Conservation (phyloP, 2,888 invertebrate genomes). For the Anagyrus pseudococci region DNA sequence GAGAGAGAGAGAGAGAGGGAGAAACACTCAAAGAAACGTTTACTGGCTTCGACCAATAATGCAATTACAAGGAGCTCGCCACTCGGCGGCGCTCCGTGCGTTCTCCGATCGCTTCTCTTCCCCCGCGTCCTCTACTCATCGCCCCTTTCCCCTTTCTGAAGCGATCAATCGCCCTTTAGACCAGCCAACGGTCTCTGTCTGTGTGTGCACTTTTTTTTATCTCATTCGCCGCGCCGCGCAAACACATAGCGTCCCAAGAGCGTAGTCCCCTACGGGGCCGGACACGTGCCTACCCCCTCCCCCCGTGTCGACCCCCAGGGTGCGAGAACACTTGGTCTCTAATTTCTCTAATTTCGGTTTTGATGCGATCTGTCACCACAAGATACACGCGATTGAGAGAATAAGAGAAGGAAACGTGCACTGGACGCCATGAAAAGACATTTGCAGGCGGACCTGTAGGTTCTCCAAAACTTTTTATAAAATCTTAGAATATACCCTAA, state of each 20-base stretch:
- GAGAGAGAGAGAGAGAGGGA: background rate
- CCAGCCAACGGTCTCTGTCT: conserved; percentile 6
- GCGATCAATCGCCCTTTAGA: conserved; percentile 24
- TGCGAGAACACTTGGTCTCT: conserved; percentile 29
- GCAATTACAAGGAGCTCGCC: conserved; percentile 16
- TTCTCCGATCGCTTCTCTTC: no score
- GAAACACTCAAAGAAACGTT: conserved; percentile 11
- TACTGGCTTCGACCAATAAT: conserved; percentile 14
- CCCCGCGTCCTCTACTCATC: no score
- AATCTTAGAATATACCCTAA: no score
- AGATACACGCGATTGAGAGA: conserved; percentile 37
- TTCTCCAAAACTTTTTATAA: no score
- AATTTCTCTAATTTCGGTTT: conserved; percentile 42
- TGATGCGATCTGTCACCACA: conserved; percentile 42
- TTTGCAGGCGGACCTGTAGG: no score
- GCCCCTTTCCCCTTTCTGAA: no score
- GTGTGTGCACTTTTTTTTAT: conserved; percentile 1
- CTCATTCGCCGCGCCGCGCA: background rate
- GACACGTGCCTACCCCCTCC: background rate
- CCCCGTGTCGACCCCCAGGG: background rate
- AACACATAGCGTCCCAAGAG: conserved; percentile 27
- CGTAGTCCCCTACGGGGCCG: conserved; percentile 15
- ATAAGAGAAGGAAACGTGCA: no score
- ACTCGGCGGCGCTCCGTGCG: no score
- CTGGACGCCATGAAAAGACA: no score